Percentiles rank a stretch among this genome's conserved stretches.
Conservation (phyloP, 2,797 vertebrate genomes). For the Sebastes jordani region DNA sequence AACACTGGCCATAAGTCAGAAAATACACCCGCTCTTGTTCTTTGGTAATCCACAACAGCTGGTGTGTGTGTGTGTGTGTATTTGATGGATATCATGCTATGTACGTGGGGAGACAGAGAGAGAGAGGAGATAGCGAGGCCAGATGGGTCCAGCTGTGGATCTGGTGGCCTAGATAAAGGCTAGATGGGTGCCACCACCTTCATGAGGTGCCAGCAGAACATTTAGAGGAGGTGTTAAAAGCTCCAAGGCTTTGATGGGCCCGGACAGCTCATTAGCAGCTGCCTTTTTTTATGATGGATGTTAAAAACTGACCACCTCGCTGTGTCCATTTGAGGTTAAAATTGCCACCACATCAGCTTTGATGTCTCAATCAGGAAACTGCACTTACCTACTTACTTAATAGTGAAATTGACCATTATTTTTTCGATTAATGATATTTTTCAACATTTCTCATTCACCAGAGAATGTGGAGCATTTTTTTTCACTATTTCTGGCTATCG, state of each 20-base stretch:
- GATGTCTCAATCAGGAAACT: background rate
- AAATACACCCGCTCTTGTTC: constrained; percentile 66
- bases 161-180: constrained; percentile 82
- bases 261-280: background rate
- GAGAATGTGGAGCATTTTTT: background rate
- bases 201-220: constrained; percentile 70
- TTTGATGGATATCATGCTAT: constrained; percentile 47
- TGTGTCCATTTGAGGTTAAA: constrained; percentile 14
- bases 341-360: background rate
- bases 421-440: background rate
- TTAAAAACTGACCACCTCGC: constrained; percentile 14
- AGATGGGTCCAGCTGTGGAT: constrained; percentile 81
- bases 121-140: constrained; percentile 54
- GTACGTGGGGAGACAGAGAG: constrained; percentile 21
- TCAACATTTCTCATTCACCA: background rate
- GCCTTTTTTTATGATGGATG: constrained; percentile 10
- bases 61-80: constrained; percentile 54
- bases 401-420: background rate
- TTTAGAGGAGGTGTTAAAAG: constrained; percentile 64
- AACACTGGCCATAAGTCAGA: constrained; percentile 59
- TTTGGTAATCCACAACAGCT: constrained; percentile 81
- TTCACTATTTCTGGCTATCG: background rate
- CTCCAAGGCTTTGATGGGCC: constrained; percentile 45
- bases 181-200: constrained; percentile 69
- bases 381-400: background rate